These are phyloP conservation scores for Uromys caudimaculatus DNA, from an alignment of 2,797 vertebrate species.

Conservation along the genomic window DNA sequence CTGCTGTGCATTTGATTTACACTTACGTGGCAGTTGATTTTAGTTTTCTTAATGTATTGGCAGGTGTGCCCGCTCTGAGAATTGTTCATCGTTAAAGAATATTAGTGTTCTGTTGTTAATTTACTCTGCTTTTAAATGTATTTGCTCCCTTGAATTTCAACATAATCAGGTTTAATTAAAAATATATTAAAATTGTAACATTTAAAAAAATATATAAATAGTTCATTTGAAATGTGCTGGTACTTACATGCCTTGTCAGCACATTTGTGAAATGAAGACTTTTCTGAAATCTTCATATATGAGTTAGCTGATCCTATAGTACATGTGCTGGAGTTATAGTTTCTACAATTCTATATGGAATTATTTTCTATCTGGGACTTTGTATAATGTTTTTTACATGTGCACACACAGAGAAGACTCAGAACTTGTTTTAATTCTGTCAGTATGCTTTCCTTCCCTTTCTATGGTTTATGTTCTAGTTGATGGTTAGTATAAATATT, in stretches of 20 bases:
- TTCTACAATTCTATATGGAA: conserved; percentile 35
- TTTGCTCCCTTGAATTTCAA: conserved; percentile 83
- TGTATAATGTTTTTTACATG: background rate
- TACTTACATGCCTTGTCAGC: conserved; percentile 49
- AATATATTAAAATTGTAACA: conserved; percentile 52
- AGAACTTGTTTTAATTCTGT: conserved; percentile 58
- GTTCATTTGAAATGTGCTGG: conserved; percentile 62
- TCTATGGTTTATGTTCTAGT: background rate
- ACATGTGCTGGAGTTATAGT: background rate
- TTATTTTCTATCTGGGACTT: conserved; percentile 50
- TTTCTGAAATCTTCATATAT: conserved; percentile 58
- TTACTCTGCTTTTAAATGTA: conserved; percentile 85
- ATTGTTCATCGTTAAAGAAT: conserved; percentile 88
- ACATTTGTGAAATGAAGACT: conserved; percentile 62
- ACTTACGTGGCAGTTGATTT: conserved; percentile 90
- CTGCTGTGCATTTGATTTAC: conserved; percentile 89
- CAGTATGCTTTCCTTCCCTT: conserved; percentile 1
- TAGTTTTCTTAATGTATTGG: conserved; percentile 90
- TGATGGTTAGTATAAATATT: conserved; percentile 37
- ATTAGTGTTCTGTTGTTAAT: conserved; percentile 84
- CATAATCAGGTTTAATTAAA: conserved; percentile 76
- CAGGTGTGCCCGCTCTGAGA: conserved; percentile 92
- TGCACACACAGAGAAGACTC: background rate
- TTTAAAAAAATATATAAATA: conserved; percentile 40
- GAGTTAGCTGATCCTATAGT: background rate